A percentile compares a stretch with the other conserved stretches of the same genome.
phyloP scores from a whole-genome alignment of 2,888 invertebrate genomes.

The Quadroppia sp. region DNA sequence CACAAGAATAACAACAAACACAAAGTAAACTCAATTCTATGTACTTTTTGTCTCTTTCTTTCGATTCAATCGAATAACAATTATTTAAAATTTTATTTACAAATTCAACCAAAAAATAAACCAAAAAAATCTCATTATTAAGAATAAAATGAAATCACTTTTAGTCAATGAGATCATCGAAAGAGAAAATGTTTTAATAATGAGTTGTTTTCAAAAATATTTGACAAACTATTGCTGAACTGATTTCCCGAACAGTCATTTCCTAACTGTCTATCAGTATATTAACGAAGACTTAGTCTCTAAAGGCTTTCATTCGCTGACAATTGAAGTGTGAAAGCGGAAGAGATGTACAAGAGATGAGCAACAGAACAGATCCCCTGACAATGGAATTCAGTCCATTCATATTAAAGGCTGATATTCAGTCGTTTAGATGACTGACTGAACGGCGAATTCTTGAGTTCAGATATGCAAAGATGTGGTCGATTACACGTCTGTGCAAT shows the following conservation, averaged over 20 bases:
- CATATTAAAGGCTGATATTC: conserved; percentile 2
- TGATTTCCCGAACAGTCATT: neutral
- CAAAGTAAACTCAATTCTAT: neutral
- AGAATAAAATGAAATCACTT: too few relatives aligned
- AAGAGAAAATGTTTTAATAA: too few relatives aligned
- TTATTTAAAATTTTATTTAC: neutral
- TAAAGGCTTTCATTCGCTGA: conserved; percentile 1
- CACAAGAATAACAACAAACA: conserved; percentile 5
- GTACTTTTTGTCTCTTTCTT: neutral
- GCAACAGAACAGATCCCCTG: neutral
- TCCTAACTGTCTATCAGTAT: neutral
- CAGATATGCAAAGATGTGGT: neutral
- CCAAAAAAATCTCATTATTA: neutral
- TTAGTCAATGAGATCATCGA: too few relatives aligned
- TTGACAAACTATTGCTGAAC: neutral
- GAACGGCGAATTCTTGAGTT: neutral
- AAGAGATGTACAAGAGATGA: neutral
- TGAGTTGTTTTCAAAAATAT: neutral
- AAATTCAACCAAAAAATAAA: neutral
- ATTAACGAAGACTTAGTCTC: neutral
- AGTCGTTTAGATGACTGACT: neutral
- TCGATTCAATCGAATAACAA: neutral
- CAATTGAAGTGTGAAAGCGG: conserved; percentile 31
- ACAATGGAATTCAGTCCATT: conserved; percentile 14
- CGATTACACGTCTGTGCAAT: conserved; percentile 24